Base-by-base conservation (phyloP, 2,888 invertebrate genomes). In the Altica lythri region DNA sequence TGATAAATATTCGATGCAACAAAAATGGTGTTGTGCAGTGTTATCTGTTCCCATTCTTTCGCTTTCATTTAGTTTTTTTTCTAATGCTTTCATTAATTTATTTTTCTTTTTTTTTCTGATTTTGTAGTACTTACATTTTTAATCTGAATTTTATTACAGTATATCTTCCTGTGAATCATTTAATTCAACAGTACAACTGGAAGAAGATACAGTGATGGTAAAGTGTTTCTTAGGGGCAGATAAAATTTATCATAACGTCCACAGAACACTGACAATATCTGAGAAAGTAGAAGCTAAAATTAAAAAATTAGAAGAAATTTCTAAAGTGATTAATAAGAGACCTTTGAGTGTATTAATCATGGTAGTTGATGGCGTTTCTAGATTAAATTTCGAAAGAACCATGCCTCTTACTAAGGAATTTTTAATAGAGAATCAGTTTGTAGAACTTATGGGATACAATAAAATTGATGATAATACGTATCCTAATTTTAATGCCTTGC, bases 381-480 rank as follows among this genome's bases (percentile, higher is more conserved):
- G 92, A 50, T 77, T 89, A 32, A 90, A 93, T 70, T 82, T 91
- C 50, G 80, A 84, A 13, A 81, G 90, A 44, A 85, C 88, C 5
- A 86, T 94, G 85, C 86, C 88, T 0, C 80, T 82, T 67, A 92
- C 92, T 0, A 78, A 82, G 1, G 76, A 80, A 10, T 86, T 85
- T 70, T 78, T 95, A 25, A 77, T 83, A 37, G 80, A 84, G 13
- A 83, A 65, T 40, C 59, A 60, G n/a, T 76, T 75, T 67, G 55
- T 69, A 9, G 75, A 75, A 61, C 67, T 73, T 32, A 60, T 61
- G 40, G 74, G 71, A 1, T 76, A 76, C 53, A 82, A 81, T 61
- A 83, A 91, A 83, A 83, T 90, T 57, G 92, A 86, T 4, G 94
- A 94, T n/a, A n/a, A n/a, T n/a, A n/a, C n/a, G 0, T 92, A 90